Evolutionary conservation across 2,113 vertebrate genomes (phyloP).

Genomic region (Thunnus maccoyii): DNA sequence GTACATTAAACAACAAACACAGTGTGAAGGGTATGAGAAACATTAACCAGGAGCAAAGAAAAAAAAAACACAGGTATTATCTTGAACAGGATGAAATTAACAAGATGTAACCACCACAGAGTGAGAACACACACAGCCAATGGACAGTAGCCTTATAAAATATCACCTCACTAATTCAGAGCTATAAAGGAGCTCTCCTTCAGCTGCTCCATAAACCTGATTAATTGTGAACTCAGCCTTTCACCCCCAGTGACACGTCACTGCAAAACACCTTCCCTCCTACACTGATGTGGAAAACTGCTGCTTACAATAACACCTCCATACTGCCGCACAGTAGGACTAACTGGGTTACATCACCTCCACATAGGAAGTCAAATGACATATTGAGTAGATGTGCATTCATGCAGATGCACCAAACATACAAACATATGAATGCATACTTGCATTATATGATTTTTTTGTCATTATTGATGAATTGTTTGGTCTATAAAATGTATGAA

Average conservation of each 20-base stretch:
- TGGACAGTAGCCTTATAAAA: conserved; percentile 24
- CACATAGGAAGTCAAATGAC: conserved; percentile 8
- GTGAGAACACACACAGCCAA: background rate
- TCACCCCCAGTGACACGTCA: conserved; percentile 19
- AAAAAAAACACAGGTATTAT: background rate
- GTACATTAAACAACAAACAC: background rate
- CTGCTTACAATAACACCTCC: conserved; percentile 29
- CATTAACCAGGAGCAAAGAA: background rate
- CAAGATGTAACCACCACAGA: conserved; percentile 10
- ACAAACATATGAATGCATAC: background rate
- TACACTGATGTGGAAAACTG: conserved; percentile 17
- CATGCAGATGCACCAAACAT: background rate
- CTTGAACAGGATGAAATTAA: background rate
- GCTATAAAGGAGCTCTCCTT: conserved; percentile 27
- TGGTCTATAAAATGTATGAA: no score
- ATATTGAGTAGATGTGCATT: background rate
- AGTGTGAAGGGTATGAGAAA: background rate
- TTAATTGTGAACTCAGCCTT: conserved; percentile 42
- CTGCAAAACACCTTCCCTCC: background rate
- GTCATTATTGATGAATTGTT: no score
- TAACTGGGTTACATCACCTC: conserved; percentile 24
- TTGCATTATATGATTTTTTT: background rate
- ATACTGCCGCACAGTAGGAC: conserved; percentile 19
- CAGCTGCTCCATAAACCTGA: conserved; percentile 39
- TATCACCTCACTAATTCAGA: conserved; percentile 13